A percentile compares a stretch with the other conserved stretches of the same genome.
These are phyloP conservation scores for Drosophila takahashii DNA, from an alignment of 1,140 invertebrate genomes.

Conservation along the genomic window DNA sequence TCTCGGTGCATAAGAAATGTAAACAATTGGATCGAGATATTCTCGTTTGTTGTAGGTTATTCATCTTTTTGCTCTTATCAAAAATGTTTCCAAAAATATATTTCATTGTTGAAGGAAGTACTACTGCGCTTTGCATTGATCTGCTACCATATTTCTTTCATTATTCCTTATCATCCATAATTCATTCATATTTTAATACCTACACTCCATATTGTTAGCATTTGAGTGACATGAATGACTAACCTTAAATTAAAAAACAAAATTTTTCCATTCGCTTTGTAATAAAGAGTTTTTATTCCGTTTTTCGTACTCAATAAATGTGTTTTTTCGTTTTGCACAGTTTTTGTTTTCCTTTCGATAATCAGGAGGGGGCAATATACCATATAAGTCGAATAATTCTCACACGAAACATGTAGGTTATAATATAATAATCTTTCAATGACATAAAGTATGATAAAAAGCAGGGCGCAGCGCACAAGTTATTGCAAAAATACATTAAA, in stretches of 20 bases:
- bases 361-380: conserved; percentile 32
- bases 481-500: conserved; percentile 43
- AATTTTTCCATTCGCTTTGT: conserved; percentile 26
- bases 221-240: too few relatives aligned
- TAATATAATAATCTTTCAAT: conserved; percentile 64
- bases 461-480: conserved; percentile 32
- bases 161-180: too few relatives aligned
- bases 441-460: conserved; percentile 59
- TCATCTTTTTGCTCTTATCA: too few relatives aligned
- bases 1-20: background rate
- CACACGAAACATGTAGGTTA: conserved; percentile 60
- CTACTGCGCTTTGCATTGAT: too few relatives aligned
- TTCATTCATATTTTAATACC: too few relatives aligned
- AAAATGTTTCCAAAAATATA: too few relatives aligned
- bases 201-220: too few relatives aligned
- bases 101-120: too few relatives aligned
- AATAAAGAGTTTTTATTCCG: conserved; percentile 51
- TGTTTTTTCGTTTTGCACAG: conserved; percentile 29
- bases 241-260: background rate
- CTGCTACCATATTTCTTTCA: too few relatives aligned
- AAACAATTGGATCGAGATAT: too few relatives aligned
- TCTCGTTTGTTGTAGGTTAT: too few relatives aligned
- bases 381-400: conserved; percentile 59
- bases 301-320: conserved; percentile 36
- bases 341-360: conserved; percentile 27